phyloP scores from a whole-genome alignment of 2,113 vertebrate genomes.

The Cyanistes caeruleus region DNA sequence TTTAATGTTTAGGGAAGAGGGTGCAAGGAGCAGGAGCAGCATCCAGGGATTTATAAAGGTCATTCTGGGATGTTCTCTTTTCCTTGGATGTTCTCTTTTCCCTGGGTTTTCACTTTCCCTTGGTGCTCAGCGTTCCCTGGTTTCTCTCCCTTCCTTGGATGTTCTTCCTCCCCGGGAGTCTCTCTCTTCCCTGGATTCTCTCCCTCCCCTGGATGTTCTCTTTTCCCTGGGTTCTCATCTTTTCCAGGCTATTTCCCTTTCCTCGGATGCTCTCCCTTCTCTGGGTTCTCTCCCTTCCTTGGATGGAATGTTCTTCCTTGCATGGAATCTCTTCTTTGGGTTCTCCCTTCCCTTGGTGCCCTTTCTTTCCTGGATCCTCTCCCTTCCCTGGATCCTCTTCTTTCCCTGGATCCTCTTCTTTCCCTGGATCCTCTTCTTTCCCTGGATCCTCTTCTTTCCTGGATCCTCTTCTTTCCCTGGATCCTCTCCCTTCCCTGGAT shows the following conservation, averaged over 20 bases:
- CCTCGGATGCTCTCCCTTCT: background rate
- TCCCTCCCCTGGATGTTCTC: background rate
- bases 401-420: background rate
- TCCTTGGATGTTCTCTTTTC: background rate
- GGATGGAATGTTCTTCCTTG: no score
- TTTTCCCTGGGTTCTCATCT: accelerated
- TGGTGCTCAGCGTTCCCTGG: background rate
- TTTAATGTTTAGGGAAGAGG: background rate
- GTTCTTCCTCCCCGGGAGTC: accelerated
- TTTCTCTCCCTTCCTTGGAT: background rate
- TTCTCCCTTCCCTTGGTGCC: no score
- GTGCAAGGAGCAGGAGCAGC: background rate
- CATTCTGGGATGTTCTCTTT: background rate
- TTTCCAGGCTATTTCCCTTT: no score
- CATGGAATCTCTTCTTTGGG: no score
- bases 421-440: background rate
- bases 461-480: accelerated
- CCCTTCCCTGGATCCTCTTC: background rate
- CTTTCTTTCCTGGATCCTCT: background rate
- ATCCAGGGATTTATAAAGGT: no score
- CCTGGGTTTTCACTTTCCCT: background rate
- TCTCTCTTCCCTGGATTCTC: background rate
- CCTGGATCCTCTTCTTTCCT: no score
- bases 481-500: no score
- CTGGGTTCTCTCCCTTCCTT: no score